Base-by-base conservation (phyloP, 1,140 invertebrate genomes). In the Argopecten irradians region DNA sequence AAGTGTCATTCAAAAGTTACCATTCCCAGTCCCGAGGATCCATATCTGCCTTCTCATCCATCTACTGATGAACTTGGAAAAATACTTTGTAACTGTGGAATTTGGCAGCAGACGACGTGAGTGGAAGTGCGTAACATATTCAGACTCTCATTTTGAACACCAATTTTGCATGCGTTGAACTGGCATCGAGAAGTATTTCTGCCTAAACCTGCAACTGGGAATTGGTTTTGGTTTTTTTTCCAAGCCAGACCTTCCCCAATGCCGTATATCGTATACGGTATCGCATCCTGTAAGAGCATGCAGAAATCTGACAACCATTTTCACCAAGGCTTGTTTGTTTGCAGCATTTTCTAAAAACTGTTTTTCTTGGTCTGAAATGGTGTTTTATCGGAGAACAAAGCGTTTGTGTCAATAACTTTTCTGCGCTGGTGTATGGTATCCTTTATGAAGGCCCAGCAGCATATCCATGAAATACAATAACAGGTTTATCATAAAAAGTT, bases 241-340 rank as follows among this genome's bases (percentile, higher is more conserved):
- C 89, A 33, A 14, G 83, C 83, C 14, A 85, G 32, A 8, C n/a
- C 34, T 46, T 89, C 89, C 19, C 90, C 88, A 19, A 91, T 82
- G 28, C 90, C 88, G 84, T 83, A 91, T 39, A 89, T 34, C 43
- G 86, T 9, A 89, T n/a, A 88, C 88, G 16, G 88, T 89, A 39
- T 90, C 90, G 86, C 90, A 91, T 34, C 90, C 90, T 16, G 88
- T 91, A 16, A 91, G 46, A 14, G 90, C 88, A 84, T 89, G 90
- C 8, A 88, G 35, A 86, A 91, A n/a, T n/a, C n/a, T n/a, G n/a
- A n/a, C n/a, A n/a, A n/a, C n/a, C n/a, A n/a, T n/a, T n/a, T n/a
- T n/a, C n/a, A n/a, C n/a, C n/a, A n/a, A n/a, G 13, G 8, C 13
- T 41, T 87, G 87, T 32, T 87, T 84, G 87, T 87, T 84, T 33